Conservation (phyloP, 92 coral and sea anemone genomes). For the Scolanthus callimorphus region DNA sequence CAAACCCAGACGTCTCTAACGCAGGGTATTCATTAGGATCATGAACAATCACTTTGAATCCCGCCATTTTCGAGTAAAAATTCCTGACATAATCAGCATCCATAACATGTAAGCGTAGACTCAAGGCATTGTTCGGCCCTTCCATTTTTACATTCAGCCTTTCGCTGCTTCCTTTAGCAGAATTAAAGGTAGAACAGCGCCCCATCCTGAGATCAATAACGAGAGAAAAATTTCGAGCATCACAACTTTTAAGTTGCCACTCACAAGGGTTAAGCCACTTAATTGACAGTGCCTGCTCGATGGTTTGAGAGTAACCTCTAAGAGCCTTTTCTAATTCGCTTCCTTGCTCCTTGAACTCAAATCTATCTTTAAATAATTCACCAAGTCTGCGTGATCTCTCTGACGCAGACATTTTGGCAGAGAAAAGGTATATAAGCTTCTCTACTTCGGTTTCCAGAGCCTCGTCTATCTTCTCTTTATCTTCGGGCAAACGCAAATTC, state of each 20-base stretch:
- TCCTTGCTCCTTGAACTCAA: too few relatives aligned
- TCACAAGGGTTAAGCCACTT: background rate
- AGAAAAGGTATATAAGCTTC: too few relatives aligned
- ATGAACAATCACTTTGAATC: background rate
- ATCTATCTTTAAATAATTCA: too few relatives aligned
- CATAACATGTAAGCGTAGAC: background rate
- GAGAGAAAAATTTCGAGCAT: background rate
- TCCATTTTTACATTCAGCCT: too few relatives aligned
- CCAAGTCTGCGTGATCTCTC: too few relatives aligned
- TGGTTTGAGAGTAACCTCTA: background rate
- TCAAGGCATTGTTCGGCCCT: background rate
- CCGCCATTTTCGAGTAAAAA: background rate
- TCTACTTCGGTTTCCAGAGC: too few relatives aligned
- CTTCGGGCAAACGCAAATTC: too few relatives aligned
- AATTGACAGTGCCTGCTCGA: background rate
- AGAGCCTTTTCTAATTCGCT: too few relatives aligned
- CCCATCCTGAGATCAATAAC: background rate
- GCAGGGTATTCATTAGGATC: background rate
- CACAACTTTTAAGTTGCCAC: background rate
- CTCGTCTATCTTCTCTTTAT: too few relatives aligned
- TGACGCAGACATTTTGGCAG: too few relatives aligned
- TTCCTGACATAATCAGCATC: background rate
- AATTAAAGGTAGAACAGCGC: background rate
- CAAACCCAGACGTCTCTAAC: background rate
- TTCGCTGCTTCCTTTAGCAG: background rate